Conservation (phyloP, 2,888 invertebrate species). For the Hoplodrina blanda region DNA sequence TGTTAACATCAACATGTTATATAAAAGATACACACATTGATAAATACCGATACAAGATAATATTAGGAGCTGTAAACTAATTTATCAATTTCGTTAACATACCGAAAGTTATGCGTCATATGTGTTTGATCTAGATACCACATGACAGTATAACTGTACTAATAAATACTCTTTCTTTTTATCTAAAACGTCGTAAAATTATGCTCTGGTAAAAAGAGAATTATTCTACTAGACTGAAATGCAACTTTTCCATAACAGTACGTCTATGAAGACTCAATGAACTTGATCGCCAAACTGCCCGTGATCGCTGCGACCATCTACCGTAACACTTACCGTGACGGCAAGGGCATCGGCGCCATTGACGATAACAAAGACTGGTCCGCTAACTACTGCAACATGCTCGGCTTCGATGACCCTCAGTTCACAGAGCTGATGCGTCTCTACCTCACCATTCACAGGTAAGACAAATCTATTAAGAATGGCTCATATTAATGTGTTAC, state of each 20-base stretch:
- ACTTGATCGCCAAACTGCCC: slow-evolving; percentile 98
- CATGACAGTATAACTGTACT: background rate
- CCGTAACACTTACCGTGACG: slow-evolving; percentile 96
- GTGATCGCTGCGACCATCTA: slow-evolving; percentile 98
- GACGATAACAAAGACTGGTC: slow-evolving; percentile 98
- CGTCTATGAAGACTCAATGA: slow-evolving; percentile 98
- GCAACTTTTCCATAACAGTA: slow-evolving; percentile 81
- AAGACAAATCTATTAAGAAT: background rate
- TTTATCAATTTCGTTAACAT: slow-evolving; percentile 28
- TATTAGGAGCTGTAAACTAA: slow-evolving; percentile 28
- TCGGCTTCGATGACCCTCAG: slow-evolving; percentile 95
- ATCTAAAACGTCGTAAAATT: background rate
- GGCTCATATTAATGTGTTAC: background rate
- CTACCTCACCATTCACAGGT: slow-evolving; percentile 97
- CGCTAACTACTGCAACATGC: slow-evolving; percentile 97
- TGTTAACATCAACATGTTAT: background rate
- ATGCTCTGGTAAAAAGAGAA: background rate
- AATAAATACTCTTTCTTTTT: background rate
- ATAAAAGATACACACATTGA: slow-evolving; percentile 1
- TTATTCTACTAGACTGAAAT: slow-evolving; percentile 6
- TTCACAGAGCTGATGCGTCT: slow-evolving; percentile 98
- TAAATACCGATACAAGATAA: slow-evolving; percentile 24
- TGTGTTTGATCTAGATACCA: slow-evolving; percentile 3
- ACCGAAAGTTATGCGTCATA: slow-evolving; percentile 8
- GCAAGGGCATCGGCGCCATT: slow-evolving; percentile 96